Conservation (phyloP, 2,113 vertebrate species). For the Dendrocopos noguchii region DNA sequence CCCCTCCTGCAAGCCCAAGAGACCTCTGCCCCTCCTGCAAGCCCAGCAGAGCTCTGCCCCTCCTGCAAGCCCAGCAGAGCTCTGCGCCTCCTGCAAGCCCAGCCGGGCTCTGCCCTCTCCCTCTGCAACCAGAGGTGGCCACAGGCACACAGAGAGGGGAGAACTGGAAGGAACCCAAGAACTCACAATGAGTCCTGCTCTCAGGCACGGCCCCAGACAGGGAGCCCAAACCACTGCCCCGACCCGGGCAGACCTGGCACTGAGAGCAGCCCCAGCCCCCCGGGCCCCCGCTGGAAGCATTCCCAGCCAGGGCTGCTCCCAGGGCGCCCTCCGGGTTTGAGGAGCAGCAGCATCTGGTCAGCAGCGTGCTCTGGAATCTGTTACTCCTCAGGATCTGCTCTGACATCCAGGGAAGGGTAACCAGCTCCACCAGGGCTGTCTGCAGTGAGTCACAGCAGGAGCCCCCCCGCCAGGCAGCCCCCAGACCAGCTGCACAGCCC, state of each 20-base stretch:
- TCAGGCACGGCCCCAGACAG: neutral
- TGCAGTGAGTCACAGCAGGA: neutral
- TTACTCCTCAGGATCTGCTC: conserved; percentile 30
- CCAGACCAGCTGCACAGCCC: conserved; percentile 26
- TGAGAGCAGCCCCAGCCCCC: neutral
- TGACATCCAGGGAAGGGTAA: neutral
- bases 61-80: neutral
- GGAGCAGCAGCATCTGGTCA: conserved; percentile 35
- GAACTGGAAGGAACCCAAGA: neutral
- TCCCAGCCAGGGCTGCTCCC: conserved; percentile 48
- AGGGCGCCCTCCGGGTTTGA: conserved; percentile 33
- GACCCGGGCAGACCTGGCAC: neutral
- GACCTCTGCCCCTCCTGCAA: neutral
- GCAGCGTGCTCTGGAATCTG: conserved; percentile 51
- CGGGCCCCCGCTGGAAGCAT: conserved; percentile 38
- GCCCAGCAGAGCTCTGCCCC: neutral
- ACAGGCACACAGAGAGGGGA: neutral
- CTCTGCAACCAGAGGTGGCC: neutral
- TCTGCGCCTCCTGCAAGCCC: neutral
- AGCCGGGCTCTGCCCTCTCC: neutral
- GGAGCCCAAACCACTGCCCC: neutral
- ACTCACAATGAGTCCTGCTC: neutral
- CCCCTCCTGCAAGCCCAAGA: neutral
- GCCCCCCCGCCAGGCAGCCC: neutral
- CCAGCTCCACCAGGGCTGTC: neutral